phyloP scores from a whole-genome alignment of 2,888 invertebrate genomes.

The Scaptomyza flava region DNA sequence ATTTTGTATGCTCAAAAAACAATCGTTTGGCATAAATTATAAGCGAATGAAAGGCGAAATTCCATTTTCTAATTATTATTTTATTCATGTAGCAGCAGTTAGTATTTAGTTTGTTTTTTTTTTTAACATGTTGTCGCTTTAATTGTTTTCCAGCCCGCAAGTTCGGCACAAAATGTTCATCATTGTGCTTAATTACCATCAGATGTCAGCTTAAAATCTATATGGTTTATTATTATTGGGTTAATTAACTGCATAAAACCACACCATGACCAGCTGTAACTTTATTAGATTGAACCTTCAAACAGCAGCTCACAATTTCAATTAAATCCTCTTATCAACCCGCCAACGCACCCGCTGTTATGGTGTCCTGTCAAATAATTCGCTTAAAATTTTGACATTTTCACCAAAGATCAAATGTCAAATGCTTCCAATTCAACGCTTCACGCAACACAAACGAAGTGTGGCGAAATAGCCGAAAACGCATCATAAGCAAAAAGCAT shows the following conservation, averaged over 20 bases:
- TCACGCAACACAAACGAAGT: too few species aligned
- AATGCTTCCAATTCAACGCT: slow-evolving; percentile 41
- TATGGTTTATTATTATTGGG: slow-evolving; percentile 30
- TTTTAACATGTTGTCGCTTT: too few species aligned
- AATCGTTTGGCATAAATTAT: neutral
- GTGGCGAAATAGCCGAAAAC: slow-evolving; percentile 11
- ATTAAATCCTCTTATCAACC: slow-evolving; percentile 11
- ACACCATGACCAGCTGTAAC: neutral
- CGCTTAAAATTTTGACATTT: slow-evolving; percentile 48
- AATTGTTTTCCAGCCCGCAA: too few species aligned
- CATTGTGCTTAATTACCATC: neutral
- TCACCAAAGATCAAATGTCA: slow-evolving; percentile 59
- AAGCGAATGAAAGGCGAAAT: neutral
- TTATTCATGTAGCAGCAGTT: too few species aligned
- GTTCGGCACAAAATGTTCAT: too few species aligned
- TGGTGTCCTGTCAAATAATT: slow-evolving; percentile 35
- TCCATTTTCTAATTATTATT: neutral
- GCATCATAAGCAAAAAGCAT: slow-evolving; percentile 40
- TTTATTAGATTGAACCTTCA: slow-evolving; percentile 10
- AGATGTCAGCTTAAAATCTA: slow-evolving; percentile 11
- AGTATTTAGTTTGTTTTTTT: too few species aligned
- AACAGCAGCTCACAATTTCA: slow-evolving; percentile 10
- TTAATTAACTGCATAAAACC: slow-evolving; percentile 31
- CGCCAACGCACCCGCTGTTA: neutral
- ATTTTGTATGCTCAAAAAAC: neutral